Evolutionary conservation across 1,140 invertebrate genomes (phyloP).

Genomic region (Apis dorsata): DNA sequence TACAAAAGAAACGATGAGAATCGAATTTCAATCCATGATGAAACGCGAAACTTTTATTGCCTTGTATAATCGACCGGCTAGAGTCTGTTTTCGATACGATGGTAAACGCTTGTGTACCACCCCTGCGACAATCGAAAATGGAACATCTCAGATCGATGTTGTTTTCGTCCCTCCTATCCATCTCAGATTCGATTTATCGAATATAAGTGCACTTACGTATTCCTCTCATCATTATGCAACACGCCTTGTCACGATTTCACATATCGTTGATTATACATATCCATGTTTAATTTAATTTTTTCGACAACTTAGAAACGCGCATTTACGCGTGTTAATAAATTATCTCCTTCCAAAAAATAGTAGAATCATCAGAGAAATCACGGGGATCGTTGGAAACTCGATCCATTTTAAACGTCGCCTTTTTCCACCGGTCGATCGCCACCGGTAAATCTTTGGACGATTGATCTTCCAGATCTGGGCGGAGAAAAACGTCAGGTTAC

Average conservation of each 20-base stretch:
- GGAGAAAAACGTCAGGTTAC: background rate
- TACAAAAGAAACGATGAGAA: background rate
- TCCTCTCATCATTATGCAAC: background rate
- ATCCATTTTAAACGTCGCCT: background rate
- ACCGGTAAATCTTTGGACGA: background rate
- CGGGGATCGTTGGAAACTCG: constrained; percentile 1
- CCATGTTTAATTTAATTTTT: too few relatives aligned
- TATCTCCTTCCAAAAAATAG: background rate
- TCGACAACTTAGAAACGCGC: too few relatives aligned
- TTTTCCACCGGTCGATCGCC: constrained; percentile 25
- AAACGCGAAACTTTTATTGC: constrained; percentile 44
- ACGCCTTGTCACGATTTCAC: background rate
- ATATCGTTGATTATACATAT: background rate
- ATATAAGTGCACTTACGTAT: background rate
- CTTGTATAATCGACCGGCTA: constrained; percentile 43
- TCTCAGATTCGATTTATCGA: constrained; percentile 13
- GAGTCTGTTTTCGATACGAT: constrained; percentile 35
- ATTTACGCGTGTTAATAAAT: background rate
- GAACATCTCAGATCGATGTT: constrained; percentile 11
- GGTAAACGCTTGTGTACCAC: constrained; percentile 8
- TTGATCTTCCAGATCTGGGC: background rate
- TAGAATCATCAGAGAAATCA: background rate
- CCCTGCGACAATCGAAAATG: constrained; percentile 56
- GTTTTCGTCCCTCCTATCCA: background rate
- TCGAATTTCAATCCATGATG: constrained; percentile 24